Evolutionary conservation across 2,113 vertebrate species (phyloP).

Genomic region (Macquaria australasica): DNA sequence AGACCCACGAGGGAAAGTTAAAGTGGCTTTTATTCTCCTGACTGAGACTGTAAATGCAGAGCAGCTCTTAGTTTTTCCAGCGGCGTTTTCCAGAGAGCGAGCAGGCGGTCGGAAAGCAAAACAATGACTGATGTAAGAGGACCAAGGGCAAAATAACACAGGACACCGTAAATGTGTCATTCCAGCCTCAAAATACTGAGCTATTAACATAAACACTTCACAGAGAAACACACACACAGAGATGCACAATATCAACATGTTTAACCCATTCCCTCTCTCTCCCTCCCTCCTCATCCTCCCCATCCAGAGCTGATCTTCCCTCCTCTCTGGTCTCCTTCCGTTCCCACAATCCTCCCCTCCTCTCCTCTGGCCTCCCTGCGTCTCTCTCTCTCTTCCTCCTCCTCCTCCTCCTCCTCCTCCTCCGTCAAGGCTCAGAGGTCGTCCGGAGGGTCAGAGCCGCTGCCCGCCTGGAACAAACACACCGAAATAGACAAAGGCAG

Average conservation of each 20-base stretch:
- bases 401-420: background rate
- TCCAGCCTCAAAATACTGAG: constrained; percentile 31
- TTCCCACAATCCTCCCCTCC: constrained; percentile 50
- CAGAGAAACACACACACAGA: background rate
- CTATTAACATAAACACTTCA: constrained; percentile 22
- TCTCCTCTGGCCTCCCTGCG: constrained; percentile 8
- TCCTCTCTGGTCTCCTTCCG: constrained; percentile 28
- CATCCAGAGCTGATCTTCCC: constrained; percentile 2
- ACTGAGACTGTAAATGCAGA: background rate
- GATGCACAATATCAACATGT: constrained; percentile 16
- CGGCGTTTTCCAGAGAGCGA: constrained; percentile 22
- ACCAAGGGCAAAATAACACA: constrained; percentile 46
- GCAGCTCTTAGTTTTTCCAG: constrained; percentile 37
- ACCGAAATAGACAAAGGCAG: constrained; percentile 73
- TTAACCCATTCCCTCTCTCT: constrained; percentile 1
- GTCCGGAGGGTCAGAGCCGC: constrained; percentile 39
- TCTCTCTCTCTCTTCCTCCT: constrained; percentile 26
- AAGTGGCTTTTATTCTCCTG: background rate
- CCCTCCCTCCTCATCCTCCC: background rate
- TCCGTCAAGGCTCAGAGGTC: constrained; percentile 46
- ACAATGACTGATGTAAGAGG: constrained; percentile 74
- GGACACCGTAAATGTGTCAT: constrained; percentile 64
- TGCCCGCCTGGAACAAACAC: constrained; percentile 71
- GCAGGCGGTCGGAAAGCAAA: constrained; percentile 50
- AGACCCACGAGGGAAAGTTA: background rate